Percentiles rank a stretch among this genome's conserved stretches.
These are phyloP conservation scores for Indicator maculatus DNA, from an alignment of 2,113 vertebrate genomes.

Conservation along the genomic window DNA sequence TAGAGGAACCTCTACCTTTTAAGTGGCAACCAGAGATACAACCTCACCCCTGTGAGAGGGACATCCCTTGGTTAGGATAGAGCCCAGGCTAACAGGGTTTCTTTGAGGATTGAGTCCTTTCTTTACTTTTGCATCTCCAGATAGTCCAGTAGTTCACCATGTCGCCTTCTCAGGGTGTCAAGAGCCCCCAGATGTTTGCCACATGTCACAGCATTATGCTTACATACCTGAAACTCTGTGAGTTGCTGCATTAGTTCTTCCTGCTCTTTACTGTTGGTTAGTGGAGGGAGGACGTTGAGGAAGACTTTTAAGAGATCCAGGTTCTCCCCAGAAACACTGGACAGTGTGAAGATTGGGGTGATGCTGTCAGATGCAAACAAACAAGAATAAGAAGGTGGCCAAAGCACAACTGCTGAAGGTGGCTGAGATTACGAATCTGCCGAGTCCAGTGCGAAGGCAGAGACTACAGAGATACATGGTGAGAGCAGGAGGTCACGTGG, in stretches of 20 bases:
- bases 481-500: neutral
- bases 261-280: slow-evolving; percentile 97
- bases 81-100: neutral
- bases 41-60: neutral
- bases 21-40: neutral
- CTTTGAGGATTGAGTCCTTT: neutral
- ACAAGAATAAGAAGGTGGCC: slow-evolving; percentile 6
- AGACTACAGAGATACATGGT: neutral
- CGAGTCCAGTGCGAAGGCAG: neutral
- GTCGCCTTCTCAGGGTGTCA: neutral
- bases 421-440: neutral
- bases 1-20: neutral
- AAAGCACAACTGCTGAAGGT: neutral
- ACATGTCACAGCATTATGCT: neutral
- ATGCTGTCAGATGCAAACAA: slow-evolving; percentile 78
- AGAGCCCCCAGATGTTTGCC: neutral
- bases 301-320: slow-evolving; percentile 95
- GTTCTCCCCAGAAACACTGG: slow-evolving; percentile 95
- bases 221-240: slow-evolving; percentile 92
- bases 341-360: slow-evolving; percentile 95
- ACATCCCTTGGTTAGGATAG: neutral
- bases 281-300: slow-evolving; percentile 95
- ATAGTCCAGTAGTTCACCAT: neutral
- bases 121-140: neutral
- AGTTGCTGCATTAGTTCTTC: slow-evolving; percentile 98